Evolutionary conservation across 2,797 vertebrate species (phyloP), one percentile per base, ranked within the genome.

Genomic region (Clarias laeviceps): DNA sequence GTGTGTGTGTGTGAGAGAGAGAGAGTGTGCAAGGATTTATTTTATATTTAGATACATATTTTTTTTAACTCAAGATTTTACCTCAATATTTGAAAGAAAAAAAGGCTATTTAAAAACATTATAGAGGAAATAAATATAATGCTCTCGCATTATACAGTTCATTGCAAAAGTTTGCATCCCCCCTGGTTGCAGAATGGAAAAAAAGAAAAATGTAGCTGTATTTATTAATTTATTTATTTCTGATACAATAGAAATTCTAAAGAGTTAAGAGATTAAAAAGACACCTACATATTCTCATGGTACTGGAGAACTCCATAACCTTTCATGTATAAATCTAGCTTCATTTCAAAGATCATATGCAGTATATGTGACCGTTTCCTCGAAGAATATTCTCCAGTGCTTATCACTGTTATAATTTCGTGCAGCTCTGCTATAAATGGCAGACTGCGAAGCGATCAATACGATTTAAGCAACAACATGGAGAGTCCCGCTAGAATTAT

Each of bases 221-320:
- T 32, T 29, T 76, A 22, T 50, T 6, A 29, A 77, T 73, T 73
- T 27, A 76, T 18, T 68, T 29, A 29, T 24, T 56, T 56, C 45
- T 74, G n/a, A 29, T 20, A 76, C n/a, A 20, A 20, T 20, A 32
- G 15, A 22, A 22, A 59, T 14, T 5, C 6, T 77, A 34, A 59
- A 24, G 8, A 76, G 22, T 59, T 18, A 77, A 12, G 40, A 74
- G 50, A 18, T 22, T 24, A 64, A 64, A 24, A 24, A 32, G 32
- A 29, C 80, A 69, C 85, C 50, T 81, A 62, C 83, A 85, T 78
- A 72, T 85, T 73, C 83, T 68, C 65, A 85, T 80, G 84, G 66
- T 69, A 79, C 82, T 27, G 40, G 45, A 72, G 40, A 73, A 62
- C 76, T 73, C 40, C 70, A 77, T 45, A 59, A 83, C 61, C 66